Percentiles rank a stretch among this genome's conserved stretches.
These are phyloP conservation scores for Chlorodrepanis virens DNA, from an alignment of 2,113 vertebrate species.

Conservation along the genomic window DNA sequence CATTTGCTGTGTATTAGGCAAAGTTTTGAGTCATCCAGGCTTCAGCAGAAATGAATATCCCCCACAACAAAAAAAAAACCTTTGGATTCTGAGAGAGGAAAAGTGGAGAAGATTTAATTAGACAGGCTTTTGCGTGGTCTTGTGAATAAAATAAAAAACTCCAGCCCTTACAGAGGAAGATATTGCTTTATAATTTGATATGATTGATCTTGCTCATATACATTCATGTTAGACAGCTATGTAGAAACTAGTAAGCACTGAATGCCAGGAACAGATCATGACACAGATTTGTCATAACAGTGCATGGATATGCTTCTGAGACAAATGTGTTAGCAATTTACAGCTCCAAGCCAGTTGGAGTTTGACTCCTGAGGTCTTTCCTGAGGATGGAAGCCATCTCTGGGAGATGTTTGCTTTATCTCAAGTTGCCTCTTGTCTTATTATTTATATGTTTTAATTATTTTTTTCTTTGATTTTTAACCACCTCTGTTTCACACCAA, in stretches of 20 bases:
- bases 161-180: background rate
- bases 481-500: background rate
- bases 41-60: conserved; percentile 37
- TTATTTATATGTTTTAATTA: conserved; percentile 24
- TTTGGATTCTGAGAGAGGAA: background rate
- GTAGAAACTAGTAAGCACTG: conserved; percentile 36
- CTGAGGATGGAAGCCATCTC: conserved; percentile 27
- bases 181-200: conserved; percentile 38
- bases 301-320: conserved; percentile 33
- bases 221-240: conserved; percentile 45
- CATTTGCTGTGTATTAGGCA: conserved; percentile 51
- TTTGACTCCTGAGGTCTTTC: conserved; percentile 40
- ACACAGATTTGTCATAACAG: conserved; percentile 39
- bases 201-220: conserved; percentile 58
- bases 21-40: conserved; percentile 40
- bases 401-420: conserved; percentile 35
- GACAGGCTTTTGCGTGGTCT: background rate
- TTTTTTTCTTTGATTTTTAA: conserved; percentile 13
- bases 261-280: conserved; percentile 24
- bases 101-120: conserved; percentile 32
- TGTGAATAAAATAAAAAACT: background rate
- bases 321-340: conserved; percentile 68
- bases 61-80: background rate
- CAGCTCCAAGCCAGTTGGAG: conserved; percentile 30
- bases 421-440: conserved; percentile 59